Conservation (phyloP, 2,113 vertebrate genomes). For the Scytalopus superciliaris region DNA sequence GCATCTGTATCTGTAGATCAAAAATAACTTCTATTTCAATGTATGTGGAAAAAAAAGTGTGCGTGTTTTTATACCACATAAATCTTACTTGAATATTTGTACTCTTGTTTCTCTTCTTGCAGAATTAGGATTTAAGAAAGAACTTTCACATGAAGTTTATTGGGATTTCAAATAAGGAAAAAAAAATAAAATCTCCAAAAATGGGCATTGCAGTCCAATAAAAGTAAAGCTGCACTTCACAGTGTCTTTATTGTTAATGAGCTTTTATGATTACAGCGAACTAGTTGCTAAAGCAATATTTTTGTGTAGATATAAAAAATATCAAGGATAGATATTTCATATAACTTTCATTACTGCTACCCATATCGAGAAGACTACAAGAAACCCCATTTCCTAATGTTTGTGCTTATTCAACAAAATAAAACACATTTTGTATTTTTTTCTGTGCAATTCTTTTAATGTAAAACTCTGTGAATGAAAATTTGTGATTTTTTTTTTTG, state of each 20-base stretch:
- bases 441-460: neutral
- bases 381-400: neutral
- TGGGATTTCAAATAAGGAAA: neutral
- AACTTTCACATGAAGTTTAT: neutral
- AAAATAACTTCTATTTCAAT: neutral
- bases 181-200: neutral
- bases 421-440: neutral
- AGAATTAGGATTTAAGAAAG: neutral
- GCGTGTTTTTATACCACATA: neutral
- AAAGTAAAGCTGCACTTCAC: neutral
- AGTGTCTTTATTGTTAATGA: neutral
- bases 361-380: neutral
- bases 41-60: neutral
- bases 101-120: neutral
- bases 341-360: neutral
- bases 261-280: neutral
- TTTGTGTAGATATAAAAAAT: neutral
- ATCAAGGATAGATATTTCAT: neutral
- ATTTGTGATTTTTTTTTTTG: neutral
- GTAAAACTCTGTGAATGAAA: neutral
- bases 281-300: neutral
- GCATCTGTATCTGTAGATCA: neutral
- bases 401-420: neutral
- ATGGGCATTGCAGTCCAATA: neutral
- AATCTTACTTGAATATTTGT: neutral